Conservation (phyloP, 2,888 invertebrate genomes). For the Lithophane socia region DNA sequence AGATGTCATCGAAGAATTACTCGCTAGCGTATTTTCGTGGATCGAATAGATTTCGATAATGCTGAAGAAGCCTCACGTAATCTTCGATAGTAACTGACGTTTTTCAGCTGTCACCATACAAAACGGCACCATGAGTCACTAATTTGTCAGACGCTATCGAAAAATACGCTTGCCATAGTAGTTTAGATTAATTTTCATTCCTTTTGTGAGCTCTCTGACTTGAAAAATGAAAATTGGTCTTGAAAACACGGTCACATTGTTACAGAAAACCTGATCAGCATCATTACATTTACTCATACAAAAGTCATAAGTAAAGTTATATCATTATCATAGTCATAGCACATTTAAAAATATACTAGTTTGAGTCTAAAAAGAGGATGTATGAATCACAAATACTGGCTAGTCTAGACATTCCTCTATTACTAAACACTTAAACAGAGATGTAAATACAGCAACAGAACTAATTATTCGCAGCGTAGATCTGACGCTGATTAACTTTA, state of each 20-base stretch:
- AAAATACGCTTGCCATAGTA: too few relatives aligned
- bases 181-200: neutral
- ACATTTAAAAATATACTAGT: neutral
- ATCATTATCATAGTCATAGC: too few relatives aligned
- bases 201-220: neutral
- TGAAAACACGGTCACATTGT: neutral
- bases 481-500: slow-evolving; percentile 47
- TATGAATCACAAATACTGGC: neutral
- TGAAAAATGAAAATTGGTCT: neutral
- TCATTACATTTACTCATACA: neutral
- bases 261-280: neutral
- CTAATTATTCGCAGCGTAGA: slow-evolving; percentile 35
- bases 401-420: neutral
- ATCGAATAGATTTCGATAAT: slow-evolving; percentile 9
- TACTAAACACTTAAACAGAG: neutral
- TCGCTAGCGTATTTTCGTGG: neutral
- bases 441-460: slow-evolving; percentile 5
- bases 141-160: too few relatives aligned
- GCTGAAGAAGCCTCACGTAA: neutral
- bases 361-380: neutral
- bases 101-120: too few relatives aligned
- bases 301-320: neutral
- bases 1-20: slow-evolving; percentile 1
- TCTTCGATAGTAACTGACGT: too few relatives aligned
- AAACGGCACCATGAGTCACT: too few relatives aligned